Evolutionary conservation across 2,888 invertebrate species (phyloP).

Genomic region (Danaus chrysippus): DNA sequence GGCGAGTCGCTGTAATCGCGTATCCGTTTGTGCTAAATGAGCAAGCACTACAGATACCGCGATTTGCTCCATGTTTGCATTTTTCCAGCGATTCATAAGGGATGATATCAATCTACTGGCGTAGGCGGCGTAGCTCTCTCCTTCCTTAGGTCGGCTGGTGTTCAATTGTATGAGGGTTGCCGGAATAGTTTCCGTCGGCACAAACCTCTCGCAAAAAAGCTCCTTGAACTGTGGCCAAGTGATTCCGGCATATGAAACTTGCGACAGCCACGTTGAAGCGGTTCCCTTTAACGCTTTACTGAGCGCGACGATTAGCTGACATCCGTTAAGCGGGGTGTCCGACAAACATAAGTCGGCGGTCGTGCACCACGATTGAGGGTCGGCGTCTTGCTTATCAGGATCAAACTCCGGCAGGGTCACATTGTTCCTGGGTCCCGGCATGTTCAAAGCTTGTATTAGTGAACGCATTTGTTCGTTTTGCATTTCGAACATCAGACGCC

Average conservation of each 20-base stretch:
- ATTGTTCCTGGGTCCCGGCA: not conserved
- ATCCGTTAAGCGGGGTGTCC: not conserved
- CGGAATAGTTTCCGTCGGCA: not conserved
- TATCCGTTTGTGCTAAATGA: no score
- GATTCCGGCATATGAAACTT: no score
- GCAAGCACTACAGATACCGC: slow-evolving; percentile 24
- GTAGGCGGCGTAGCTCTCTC: slow-evolving; percentile 22
- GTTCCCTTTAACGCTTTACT: no score
- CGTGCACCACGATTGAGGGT: not conserved
- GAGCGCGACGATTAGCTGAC: no score
- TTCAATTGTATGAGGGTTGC: slow-evolving; percentile 12
- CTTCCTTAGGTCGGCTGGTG: slow-evolving; percentile 20
- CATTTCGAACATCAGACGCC: slow-evolving; percentile 5
- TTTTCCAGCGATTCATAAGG: slow-evolving; percentile 23
- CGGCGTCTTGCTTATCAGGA: not conserved
- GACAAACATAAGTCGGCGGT: not conserved
- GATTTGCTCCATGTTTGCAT: slow-evolving; percentile 24
- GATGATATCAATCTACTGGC: slow-evolving; percentile 19
- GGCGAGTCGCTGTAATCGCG: no score
- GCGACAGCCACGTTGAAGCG: no score
- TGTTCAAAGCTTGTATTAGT: slow-evolving; percentile 8
- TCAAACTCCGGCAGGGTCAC: not conserved
- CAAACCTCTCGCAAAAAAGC: no score
- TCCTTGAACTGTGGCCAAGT: no score
- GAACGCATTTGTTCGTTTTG: slow-evolving; percentile 8